A percentile compares a stretch with the other conserved stretches of the same genome.
Conservation (phyloP, 1,140 invertebrate species). For the Apolygus lucorum region DNA sequence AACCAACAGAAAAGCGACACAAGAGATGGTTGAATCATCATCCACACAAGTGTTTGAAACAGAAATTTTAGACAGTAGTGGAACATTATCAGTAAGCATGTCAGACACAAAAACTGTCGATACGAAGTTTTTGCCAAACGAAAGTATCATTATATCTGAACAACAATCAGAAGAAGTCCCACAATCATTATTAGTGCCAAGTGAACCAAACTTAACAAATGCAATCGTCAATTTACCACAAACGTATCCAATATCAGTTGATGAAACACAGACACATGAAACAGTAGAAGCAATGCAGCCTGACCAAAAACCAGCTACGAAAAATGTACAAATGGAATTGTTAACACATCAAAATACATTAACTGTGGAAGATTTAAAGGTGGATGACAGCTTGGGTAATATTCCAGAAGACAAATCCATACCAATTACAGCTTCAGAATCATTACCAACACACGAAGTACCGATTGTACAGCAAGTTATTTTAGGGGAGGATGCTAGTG, state of each 20-base stretch:
- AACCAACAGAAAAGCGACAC: constrained; percentile 20
- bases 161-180: constrained; percentile 20
- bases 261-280: constrained; percentile 29
- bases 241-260: constrained; percentile 24
- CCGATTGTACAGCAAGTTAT: constrained; percentile 23
- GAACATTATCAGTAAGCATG: not conserved
- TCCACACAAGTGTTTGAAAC: constrained; percentile 24
- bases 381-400: constrained; percentile 21
- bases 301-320: constrained; percentile 24
- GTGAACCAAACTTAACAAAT: constrained; percentile 11
- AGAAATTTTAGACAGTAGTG: constrained; percentile 24
- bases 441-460: constrained; percentile 17
- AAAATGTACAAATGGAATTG: constrained; percentile 24
- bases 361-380: constrained; percentile 19
- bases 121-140: constrained; percentile 17
- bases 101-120: constrained; percentile 21
- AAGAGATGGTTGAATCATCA: constrained; percentile 18
- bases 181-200: not conserved
- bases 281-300: constrained; percentile 24
- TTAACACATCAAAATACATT: constrained; percentile 25
- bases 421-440: constrained; percentile 17
- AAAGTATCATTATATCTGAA: constrained; percentile 25
- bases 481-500: constrained; percentile 13
- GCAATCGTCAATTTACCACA: constrained; percentile 25
- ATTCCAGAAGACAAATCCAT: constrained; percentile 19